phyloP scores from a whole-genome alignment of 2,113 vertebrate species.

The Alexandromys fortis region DNA sequence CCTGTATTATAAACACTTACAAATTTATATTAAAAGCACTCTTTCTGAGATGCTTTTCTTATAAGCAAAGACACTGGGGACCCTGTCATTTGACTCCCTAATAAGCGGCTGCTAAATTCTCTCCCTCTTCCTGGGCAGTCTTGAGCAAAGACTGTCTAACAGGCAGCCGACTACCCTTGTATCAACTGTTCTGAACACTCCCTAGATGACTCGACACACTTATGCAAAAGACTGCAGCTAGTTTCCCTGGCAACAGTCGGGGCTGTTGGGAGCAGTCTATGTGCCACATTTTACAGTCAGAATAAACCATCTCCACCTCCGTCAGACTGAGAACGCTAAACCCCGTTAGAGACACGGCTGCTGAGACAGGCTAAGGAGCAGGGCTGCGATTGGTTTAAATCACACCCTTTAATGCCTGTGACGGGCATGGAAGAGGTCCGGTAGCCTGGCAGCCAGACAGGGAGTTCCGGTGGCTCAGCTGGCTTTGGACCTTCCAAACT shows the following conservation, averaged over 20 bases:
- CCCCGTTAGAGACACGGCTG: neutral
- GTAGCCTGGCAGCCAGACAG: neutral
- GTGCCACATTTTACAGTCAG: neutral
- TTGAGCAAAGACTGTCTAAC: neutral
- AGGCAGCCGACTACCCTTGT: neutral
- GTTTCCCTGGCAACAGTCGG: too few species aligned
- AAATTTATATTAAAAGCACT: neutral
- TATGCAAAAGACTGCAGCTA: neutral
- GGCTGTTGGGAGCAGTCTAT: neutral
- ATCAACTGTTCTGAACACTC: neutral
- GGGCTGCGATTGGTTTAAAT: too few species aligned
- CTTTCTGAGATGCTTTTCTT: neutral
- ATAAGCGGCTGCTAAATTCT: neutral
- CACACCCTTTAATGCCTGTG: neutral
- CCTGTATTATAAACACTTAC: neutral
- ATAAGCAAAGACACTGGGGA: neutral
- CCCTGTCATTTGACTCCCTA: neutral
- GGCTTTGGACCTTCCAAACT: too few species aligned
- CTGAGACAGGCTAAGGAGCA: neutral
- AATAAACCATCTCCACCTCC: neutral
- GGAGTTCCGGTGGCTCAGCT: neutral
- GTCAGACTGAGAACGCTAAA: neutral
- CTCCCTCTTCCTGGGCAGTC: neutral
- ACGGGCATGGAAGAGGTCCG: neutral
- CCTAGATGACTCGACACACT: neutral